phyloP scores from a whole-genome alignment of 37 sponge, comb jelly and placozoan genomes.

The Spongilla lacustris region DNA sequence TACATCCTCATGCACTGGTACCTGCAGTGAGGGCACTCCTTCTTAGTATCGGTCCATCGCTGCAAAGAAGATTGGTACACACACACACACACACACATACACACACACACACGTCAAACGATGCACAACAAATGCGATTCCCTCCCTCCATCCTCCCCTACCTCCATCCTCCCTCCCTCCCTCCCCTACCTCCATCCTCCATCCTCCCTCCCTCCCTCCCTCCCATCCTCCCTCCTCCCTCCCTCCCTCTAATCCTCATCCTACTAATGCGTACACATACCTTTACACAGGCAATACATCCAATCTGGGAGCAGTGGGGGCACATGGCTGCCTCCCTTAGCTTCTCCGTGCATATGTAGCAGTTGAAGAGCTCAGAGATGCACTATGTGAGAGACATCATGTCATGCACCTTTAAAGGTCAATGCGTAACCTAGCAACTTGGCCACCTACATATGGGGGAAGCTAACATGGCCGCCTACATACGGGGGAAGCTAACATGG shows the following conservation, averaged over 20 bases:
- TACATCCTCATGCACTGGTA: neutral
- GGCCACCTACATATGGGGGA: no score
- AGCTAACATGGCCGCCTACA: no score
- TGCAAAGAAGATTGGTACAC: neutral
- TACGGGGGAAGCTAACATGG: no score
- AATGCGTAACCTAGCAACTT: no score
- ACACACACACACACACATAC: neutral
- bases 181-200: neutral
- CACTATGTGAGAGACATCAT: conserved; percentile 14
- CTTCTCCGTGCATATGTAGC: conserved; percentile 87
- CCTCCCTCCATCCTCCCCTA: neutral
- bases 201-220: neutral
- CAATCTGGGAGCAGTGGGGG: conserved; percentile 93
- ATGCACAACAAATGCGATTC: no score
- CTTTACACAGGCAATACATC: conserved; percentile 85
- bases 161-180: neutral
- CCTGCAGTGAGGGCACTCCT: neutral
- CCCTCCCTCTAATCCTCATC: neutral
- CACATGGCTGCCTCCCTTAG: conserved; percentile 86
- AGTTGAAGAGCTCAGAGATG: conserved; percentile 84
- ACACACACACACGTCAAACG: conserved; percentile 31
- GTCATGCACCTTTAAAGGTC: no score
- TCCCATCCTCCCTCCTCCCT: neutral
- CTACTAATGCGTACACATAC: conserved; percentile 12
- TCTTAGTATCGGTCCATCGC: neutral